Base-by-base conservation (phyloP, 2,888 invertebrate genomes). In the Agrilus mali region DNA sequence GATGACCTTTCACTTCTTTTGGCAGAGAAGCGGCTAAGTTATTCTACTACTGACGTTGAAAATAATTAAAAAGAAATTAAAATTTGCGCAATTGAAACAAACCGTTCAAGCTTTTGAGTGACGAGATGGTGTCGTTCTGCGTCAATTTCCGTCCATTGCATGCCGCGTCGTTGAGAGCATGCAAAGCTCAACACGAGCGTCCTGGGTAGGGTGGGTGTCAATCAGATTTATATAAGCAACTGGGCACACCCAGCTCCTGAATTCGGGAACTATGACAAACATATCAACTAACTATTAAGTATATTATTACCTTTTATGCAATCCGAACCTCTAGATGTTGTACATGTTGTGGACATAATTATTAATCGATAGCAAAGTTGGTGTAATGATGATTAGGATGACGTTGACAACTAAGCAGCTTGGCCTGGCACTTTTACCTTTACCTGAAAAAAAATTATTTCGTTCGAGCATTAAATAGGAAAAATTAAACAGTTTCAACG, bases 221-320 rank as follows among this genome's bases (percentile, higher is more conserved):
- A 61, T 63, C 62, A 62, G 60, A 61, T 62, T 60, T 20, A 4
- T 60, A 60, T 55, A 58, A 53, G 58, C 10, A 27, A 27, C 59
- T 60, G 59, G 58, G 50, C 44, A 53, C 27, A 27, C 51, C 71
- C 59, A 59, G 65, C 63, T 58, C 27, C 27, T 27, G 60, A 63
- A 61, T 64, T 74, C 72, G 77, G 69, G 77, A 75, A 77, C 78
- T 78, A 78, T 77, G 75, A 73, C 73, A 66, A 75, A 78, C 77
- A 78, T 78, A 78, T 78, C 78, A 78, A 74, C 77, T 78, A 76
- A 75, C 73, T 75, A 74, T 64, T 64, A 63, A 61, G 63, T 63
- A 61, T 64, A 57, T 60, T 59, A 74, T 74, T 65, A 65, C 61
- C 60, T 66, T 64, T 66, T 65, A 67, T 64, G 66, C 66, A 66